phyloP scores from a whole-genome alignment of 2,113 vertebrate genomes.

The Reinhardtius hippoglossoides region DNA sequence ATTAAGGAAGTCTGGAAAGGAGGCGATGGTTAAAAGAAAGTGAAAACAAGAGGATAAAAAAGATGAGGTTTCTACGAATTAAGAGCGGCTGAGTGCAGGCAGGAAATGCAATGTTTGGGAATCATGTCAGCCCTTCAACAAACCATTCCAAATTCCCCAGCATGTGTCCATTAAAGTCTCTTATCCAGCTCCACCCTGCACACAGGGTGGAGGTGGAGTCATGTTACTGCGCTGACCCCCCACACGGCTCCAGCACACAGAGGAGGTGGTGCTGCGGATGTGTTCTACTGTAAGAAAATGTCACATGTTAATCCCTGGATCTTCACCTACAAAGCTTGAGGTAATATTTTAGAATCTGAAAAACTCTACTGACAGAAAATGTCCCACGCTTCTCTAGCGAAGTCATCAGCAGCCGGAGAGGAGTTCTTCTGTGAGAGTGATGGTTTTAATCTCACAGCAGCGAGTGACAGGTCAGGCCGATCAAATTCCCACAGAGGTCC shows the following conservation, averaged over 20 bases:
- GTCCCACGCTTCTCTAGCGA: not conserved
- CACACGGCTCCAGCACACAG: conserved; percentile 26
- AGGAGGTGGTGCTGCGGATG: not conserved
- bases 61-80: conserved; percentile 1
- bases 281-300: not conserved
- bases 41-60: conserved; percentile 26
- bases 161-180: conserved; percentile 52
- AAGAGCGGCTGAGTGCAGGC: not conserved
- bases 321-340: not conserved
- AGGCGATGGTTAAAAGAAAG: not conserved
- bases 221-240: conserved; percentile 56
- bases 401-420: conserved; percentile 25
- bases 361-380: not conserved
- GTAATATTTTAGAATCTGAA: not conserved
- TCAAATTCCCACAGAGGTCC: conserved; percentile 32
- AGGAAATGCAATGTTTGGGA: conserved; percentile 17
- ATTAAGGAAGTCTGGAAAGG: not conserved
- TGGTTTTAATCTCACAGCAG: conserved; percentile 53
- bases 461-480: conserved; percentile 10
- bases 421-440: conserved; percentile 33
- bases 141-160: conserved; percentile 57
- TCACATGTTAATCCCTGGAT: not conserved
- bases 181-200: conserved; percentile 57
- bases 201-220: conserved; percentile 45
- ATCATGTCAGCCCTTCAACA: conserved; percentile 37